Evolutionary conservation across 2,113 vertebrate species (phyloP), one percentile per base, ranked within the genome.

Genomic region (Eulemur rufifrons): DNA sequence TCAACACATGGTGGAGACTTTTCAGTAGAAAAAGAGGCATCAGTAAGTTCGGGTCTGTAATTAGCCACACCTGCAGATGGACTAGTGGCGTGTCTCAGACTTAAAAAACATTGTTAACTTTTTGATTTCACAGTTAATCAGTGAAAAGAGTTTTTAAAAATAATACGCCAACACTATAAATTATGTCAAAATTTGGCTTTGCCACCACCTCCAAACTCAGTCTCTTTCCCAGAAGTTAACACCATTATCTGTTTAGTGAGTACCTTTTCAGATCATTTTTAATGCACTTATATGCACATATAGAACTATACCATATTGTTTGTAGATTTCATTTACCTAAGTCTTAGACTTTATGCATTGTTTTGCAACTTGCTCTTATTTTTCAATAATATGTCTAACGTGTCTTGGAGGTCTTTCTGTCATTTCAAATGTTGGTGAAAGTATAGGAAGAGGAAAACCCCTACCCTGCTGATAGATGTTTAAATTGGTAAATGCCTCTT

Each of bases 81-180:
- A 4, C 1, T 89, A 3, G 34, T 76, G 32, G 27, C 13, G 56
- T 76, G 77, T 20, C 27, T 63, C 59, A 77, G n/a, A 54, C 34
- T 74, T 77, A 73, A 89, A 95, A 86, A 27, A 8, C 29, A 59
- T 8, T 21, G 54, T 6, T 18, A 59, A 39, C 50, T 85, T 85
- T 95, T 92, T 61, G 32, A 92, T 27, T 47, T 94, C 34, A 80
- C 39, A 42, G 29, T 88, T 81, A 81, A 52, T 69, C 84, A 77
- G 14, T 56, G 32, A 91, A 68, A 68, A 76, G 56, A 15, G 3
- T 59, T 88, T 86, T 88, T 14, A 3, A 34, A 78, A 90, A 39
- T 32, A 56, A 68, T 64, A 52, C 13, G 42, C 9, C 73, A 27
- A 50, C 39, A 47, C 52, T 50, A 95, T 47, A 63, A 88, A 66